Conservation (phyloP, 2,797 vertebrate species). For the Sus cebifrons region DNA sequence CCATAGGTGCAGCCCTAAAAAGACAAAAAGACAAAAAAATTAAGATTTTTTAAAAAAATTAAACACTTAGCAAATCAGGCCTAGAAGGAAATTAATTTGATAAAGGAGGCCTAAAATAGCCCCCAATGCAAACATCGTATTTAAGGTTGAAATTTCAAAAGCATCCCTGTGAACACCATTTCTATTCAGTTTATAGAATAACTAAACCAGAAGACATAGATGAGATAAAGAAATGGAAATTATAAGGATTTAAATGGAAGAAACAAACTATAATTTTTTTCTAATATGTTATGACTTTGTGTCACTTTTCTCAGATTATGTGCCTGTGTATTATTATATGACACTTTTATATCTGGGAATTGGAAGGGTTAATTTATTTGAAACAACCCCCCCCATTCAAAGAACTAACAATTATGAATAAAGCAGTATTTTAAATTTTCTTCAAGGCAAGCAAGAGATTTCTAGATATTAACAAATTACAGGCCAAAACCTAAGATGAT, state of each 20-base stretch:
- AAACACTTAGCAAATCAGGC: not conserved
- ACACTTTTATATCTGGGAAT: not conserved
- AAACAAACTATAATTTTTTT: not conserved
- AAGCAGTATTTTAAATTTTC: constrained; percentile 21
- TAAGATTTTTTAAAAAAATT: not conserved
- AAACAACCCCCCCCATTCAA: not conserved
- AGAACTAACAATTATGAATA: not conserved
- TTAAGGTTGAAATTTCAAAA: constrained; percentile 37
- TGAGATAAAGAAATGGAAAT: not conserved
- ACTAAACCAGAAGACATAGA: not conserved
- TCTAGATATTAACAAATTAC: not conserved
- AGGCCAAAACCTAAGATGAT: not conserved
- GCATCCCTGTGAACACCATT: not conserved
- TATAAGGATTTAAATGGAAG: not conserved
- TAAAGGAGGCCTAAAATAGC: not conserved
- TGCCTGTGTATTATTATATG: not conserved
- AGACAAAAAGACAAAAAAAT: not conserved
- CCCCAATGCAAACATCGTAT: not conserved
- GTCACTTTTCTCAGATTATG: constrained; percentile 1
- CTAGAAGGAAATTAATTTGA: not conserved
- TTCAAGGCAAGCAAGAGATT: not conserved
- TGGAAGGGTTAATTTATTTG: not conserved
- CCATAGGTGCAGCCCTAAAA: no score
- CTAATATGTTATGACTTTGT: not conserved
- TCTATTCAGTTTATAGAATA: not conserved